phyloP scores from a whole-genome alignment of 1,140 invertebrate species.

The Micrasema minimum region DNA sequence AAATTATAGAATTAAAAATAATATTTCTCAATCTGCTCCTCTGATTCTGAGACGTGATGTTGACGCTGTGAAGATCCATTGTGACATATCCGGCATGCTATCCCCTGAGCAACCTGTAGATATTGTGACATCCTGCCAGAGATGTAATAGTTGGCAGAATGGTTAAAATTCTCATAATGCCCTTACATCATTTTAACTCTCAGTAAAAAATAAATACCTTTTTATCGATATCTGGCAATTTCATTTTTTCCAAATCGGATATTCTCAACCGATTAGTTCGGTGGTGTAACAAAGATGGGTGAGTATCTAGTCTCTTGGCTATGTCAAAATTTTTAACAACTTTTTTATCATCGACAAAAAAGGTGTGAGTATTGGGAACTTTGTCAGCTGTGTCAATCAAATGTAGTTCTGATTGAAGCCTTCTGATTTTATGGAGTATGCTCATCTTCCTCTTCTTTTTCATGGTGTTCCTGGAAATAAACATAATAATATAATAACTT shows the following conservation, averaged over 20 bases:
- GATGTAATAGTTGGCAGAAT: too few species aligned
- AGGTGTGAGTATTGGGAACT: slow-evolving; percentile 79
- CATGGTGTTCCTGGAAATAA: slow-evolving; percentile 63
- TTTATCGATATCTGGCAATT: slow-evolving; percentile 69
- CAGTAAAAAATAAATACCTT: slow-evolving; percentile 56
- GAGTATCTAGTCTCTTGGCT: slow-evolving; percentile 78
- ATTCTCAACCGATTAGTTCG: slow-evolving; percentile 76
- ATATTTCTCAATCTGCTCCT: too few species aligned
- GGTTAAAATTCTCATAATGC: too few species aligned
- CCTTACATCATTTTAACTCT: too few species aligned
- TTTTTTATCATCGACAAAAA: slow-evolving; percentile 81
- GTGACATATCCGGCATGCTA: too few species aligned
- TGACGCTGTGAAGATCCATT: too few species aligned
- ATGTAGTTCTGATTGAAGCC: slow-evolving; percentile 84
- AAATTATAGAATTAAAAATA: too few species aligned
- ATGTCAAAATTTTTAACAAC: slow-evolving; percentile 75
- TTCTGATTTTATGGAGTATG: slow-evolving; percentile 87
- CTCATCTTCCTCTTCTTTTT: slow-evolving; percentile 75
- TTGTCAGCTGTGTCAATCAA: slow-evolving; percentile 79
- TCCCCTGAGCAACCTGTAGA: too few species aligned
- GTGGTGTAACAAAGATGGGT: slow-evolving; percentile 75
- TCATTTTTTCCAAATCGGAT: slow-evolving; percentile 70
- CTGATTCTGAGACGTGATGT: too few species aligned
- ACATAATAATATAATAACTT: too few species aligned
- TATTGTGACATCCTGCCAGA: too few species aligned